Base-by-base conservation (phyloP, 2,113 vertebrate species). In the Pao palembangensis region DNA sequence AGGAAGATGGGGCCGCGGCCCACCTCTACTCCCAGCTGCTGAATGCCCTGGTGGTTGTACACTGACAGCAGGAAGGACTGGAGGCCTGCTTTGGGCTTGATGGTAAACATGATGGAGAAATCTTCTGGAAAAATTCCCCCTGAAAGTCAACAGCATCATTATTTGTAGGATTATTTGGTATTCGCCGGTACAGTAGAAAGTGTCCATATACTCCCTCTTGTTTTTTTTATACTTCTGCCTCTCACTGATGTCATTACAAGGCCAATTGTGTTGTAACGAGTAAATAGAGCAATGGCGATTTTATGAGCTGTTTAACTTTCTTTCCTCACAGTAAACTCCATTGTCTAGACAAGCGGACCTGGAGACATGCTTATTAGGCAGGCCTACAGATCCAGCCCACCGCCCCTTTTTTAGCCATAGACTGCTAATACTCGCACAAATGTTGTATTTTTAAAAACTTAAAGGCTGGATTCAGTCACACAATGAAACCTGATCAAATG, bases 51-150 rank as follows among this genome's bases (percentile, higher is more conserved):
- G 42, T 96, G 91, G 66, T 95, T 95, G 83, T 98, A 99, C 64
- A 99, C 58, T 12, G 96, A 98, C 73, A 99, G 79, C 75, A 99
- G 91, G 84, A 99, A 98, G 71, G 96, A 93, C 87, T 99, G 96
- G 55, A 91, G 91, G 66, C 94, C 94, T 50, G 92, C 92, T 78
- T 96, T 94, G 58, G 96, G 94, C 82, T 95, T 98, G 79, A 98
- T 90, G 76, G 97, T 99, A 87, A 96, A 93, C 82, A 98, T 80
- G 90, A 99, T 91, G 78, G 97, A 98, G 91, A 99, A 99, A 80
- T 99, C 95, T 88, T 94, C 92, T 38, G 97, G 97, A 83, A 99
- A 98, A 76, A 70, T 80, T 81, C 92, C 93, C 81, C 78, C 96
- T 98, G 80, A 61, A 69, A 57, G 5, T 55, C n/a, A 16, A 49